Evolutionary conservation across 2,888 invertebrate species (phyloP).

Genomic region (Tipula lateralis): DNA sequence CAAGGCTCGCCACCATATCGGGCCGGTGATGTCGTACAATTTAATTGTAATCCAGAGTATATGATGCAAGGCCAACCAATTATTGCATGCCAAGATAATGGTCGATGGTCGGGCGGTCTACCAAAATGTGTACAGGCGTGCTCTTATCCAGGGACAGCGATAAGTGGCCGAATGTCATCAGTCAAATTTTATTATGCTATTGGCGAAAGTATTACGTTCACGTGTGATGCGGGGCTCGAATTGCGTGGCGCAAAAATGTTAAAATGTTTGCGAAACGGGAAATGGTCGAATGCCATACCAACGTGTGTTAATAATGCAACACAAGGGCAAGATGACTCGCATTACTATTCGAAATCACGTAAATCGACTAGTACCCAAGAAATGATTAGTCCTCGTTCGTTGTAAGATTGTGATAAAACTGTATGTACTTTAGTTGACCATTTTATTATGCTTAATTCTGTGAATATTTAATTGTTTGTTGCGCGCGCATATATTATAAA

Average conservation of each 20-base stretch:
- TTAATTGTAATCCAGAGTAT: constrained; percentile 81
- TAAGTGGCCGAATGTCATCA: constrained; percentile 78
- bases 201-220: constrained; percentile 78
- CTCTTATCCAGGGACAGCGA: constrained; percentile 81
- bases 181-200: constrained; percentile 86
- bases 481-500: background rate
- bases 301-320: constrained; percentile 53
- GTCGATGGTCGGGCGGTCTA: constrained; percentile 75
- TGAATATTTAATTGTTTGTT: constrained; percentile 6
- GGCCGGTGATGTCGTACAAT: constrained; percentile 80
- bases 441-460: background rate
- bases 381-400: background rate
- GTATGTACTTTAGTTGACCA: background rate
- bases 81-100: constrained; percentile 81
- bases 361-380: background rate
- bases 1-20: constrained; percentile 73
- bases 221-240: constrained; percentile 71
- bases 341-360: background rate
- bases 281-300: constrained; percentile 82
- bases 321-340: background rate
- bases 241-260: constrained; percentile 73
- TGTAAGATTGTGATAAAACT: background rate
- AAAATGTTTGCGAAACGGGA: constrained; percentile 73
- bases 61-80: constrained; percentile 89
- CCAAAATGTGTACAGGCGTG: constrained; percentile 86